These are phyloP conservation scores for Thunnus albacares DNA, from an alignment of 2,797 vertebrate species.

Conservation along the genomic window DNA sequence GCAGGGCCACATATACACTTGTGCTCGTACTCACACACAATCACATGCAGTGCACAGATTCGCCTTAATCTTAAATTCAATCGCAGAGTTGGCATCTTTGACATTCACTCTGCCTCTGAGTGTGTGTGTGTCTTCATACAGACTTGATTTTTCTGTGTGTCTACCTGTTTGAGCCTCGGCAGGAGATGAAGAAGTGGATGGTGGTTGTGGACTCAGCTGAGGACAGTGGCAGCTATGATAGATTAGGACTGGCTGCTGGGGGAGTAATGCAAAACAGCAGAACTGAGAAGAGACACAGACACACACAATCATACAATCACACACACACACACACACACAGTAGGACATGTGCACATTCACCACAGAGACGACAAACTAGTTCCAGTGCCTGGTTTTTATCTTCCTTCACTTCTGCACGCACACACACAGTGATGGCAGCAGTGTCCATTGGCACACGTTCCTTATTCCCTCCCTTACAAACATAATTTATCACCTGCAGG, in stretches of 20 bases:
- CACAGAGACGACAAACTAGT: slow-evolving; percentile 60
- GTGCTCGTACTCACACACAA: slow-evolving; percentile 9
- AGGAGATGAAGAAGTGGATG: slow-evolving; percentile 50
- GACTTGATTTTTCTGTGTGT: slow-evolving; percentile 10
- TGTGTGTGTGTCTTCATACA: slow-evolving; percentile 21
- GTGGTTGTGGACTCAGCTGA: slow-evolving; percentile 59
- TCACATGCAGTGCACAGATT: slow-evolving; percentile 28
- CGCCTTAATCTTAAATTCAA: slow-evolving; percentile 34
- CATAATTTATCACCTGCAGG: slow-evolving; percentile 80
- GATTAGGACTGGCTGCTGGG: slow-evolving; percentile 60
- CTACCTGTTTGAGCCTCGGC: slow-evolving; percentile 44
- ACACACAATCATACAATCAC: neutral
- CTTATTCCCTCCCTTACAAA: slow-evolving; percentile 66
- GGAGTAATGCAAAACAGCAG: slow-evolving; percentile 65
- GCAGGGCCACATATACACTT: neutral
- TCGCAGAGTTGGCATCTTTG: slow-evolving; percentile 20
- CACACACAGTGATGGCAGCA: slow-evolving; percentile 61
- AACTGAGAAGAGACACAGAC: slow-evolving; percentile 19
- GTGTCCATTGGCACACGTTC: slow-evolving; percentile 62
- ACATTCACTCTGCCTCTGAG: neutral
- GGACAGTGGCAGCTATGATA: slow-evolving; percentile 62
- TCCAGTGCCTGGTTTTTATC: slow-evolving; percentile 69
- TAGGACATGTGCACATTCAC: slow-evolving; percentile 45
- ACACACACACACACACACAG: slow-evolving; percentile 22
- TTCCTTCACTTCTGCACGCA: slow-evolving; percentile 58